Base-by-base conservation (phyloP, 2,888 invertebrate genomes). In the Branchinecta sandiegonensis region DNA sequence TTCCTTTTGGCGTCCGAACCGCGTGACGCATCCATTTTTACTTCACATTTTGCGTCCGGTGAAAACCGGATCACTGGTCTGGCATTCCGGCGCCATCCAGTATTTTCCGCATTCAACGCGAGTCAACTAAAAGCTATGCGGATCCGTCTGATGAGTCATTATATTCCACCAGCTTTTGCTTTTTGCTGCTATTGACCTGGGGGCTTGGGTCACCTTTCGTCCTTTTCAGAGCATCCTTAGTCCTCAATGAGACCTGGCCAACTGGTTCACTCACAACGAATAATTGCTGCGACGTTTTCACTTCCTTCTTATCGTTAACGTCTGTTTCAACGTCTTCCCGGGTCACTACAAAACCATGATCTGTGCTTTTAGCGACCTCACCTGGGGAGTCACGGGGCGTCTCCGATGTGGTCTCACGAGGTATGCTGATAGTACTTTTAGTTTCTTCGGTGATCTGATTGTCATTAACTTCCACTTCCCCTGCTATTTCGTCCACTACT, bases 391-490 rank as follows among this genome's bases (percentile, higher is more conserved):
- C 63, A 8, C 23, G 9, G n/a, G 23, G 8, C 8, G 63, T 10
- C 2, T 23, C 63, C 37, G 37, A 5, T 37, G 37, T 37, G 37
- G 37, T 37, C 37, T 37, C 37, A 37, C 6, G 37, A 37, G 37
- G 37, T 37, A 37, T 37, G 37, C 37, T 37, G 2, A 37, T 37
- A 37, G 37, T 37, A 37, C 37, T 37, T 37, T 37, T 37, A 37
- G 37, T 37, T 9, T 56, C 63, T 56, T 56, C 63, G 23, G 14
- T 10, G 23, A 8, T 56, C n/a, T 56, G 63, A n/a, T 56, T 23
- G 23, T 56, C 8, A 56, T 56, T 56, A 56, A 56, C 63, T 23
- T 56, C 63, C n/a, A 56, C 63, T 11, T 56, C 63, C n/a, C 63
- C 63, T 17, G 14, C 63, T 17, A 56, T 56, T 56, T 56, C 63